Base-by-base conservation (phyloP, 1,140 invertebrate species). In the Oryctes rhinoceros region DNA sequence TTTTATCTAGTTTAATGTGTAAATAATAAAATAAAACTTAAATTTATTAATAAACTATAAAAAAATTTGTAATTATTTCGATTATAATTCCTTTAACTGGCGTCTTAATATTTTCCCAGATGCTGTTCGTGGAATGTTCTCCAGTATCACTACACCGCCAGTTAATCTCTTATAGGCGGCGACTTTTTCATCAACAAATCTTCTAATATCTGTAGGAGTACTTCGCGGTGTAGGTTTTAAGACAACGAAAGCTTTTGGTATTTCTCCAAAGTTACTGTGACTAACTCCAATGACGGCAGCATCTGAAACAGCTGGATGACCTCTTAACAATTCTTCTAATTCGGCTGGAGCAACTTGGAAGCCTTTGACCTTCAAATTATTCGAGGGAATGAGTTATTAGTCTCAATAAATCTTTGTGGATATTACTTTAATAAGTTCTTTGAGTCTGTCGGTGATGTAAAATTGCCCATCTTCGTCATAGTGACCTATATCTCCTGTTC, bases 291-390 rank as follows among this genome's bases (percentile, higher is more conserved):
- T 89, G 0, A 98, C 96, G 0, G 94, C 96, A 0, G 93, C 95
- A 85, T 98, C 96, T 4, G 88, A 83, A 0, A 98, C 88, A 67
- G 91, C 91, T 0, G 94, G 92, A 88, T 97, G 94, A 48, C 89
- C 90, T 78, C 94, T 89, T 24, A 98, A 85, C 13, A 97, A 81
- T 15, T 91, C 94, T 89, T 98, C 96, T 35, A 98, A 85, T 87
- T 97, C 96, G 0, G 96, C 95, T 11, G 97, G 97, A 3, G 96
- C 90, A 11, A 98, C 96, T 93, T 97, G 91, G 85, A 90, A 91
- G 0, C 91, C 91, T 88, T 92, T 92, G 4, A 90, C 89, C 88
- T 90, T 82, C 6, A 44, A 78, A 35, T 67, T 44, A 44, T 44
- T 44, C 4, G 11, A 1, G 24, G 5, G n/a, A 77, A 20, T 37